Evolutionary conservation across 2,888 invertebrate species (phyloP), one percentile per base, ranked within the genome.

Genomic region (Thera britannica): DNA sequence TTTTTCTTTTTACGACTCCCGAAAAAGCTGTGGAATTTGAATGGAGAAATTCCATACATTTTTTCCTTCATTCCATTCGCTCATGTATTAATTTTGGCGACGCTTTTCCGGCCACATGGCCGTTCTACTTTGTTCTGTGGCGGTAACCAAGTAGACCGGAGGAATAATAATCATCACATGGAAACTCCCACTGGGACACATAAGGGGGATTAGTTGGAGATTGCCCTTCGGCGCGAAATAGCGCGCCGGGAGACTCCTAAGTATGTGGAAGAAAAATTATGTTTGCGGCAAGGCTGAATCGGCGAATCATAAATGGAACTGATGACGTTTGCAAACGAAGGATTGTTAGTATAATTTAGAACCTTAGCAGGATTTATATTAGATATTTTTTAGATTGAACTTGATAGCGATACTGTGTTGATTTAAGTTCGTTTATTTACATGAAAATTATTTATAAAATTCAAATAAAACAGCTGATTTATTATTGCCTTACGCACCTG

Each of bases 91-190:
- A n/a, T 23, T 23, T 23, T 23, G 23, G 23, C 1, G 23, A 23
- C 23, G 1, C 23, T 23, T 1, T 23, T 23, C 23, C 23, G 1
- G 23, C 23, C 23, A 23, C 1, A 23, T 23, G 23, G 23, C 23
- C 23, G 23, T 23, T 23, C 23, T 23, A 23, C 23, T 23, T 23
- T 23, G 23, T 23, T 23, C 23, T 66, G 44, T 35, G 57, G 62
- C 63, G 46, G 67, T 66, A 65, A 60, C 64, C 56, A 57, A 66
- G 65, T 72, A 67, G 73, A 62, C 68, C 70, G 65, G 36, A 72
- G 76, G 77, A 77, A 77, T 84, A 83, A 85, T 84, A 82, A 84
- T 86, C 81, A 81, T 82, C 80, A 79, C 77, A 80, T 80, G 80
- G 78, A 77, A 83, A 75, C 71, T 70, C 77, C 83, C 85, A 80